Conservation (phyloP, 2,888 invertebrate genomes). For the Archaeoteleia sp. region DNA sequence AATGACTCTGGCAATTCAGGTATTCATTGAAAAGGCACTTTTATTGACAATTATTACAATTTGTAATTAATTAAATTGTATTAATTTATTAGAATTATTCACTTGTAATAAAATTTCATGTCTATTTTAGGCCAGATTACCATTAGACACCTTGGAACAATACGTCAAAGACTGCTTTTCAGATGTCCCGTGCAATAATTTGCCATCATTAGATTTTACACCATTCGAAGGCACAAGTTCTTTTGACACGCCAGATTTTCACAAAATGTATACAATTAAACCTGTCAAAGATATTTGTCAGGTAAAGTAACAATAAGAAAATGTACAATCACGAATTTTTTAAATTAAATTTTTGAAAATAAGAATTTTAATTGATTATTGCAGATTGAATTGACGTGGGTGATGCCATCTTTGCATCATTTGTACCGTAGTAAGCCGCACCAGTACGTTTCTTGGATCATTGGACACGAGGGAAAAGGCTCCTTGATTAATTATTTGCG, state of each 20-base stretch:
- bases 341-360: slow-evolving; percentile 6
- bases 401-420: slow-evolving; percentile 78
- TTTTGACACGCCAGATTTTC: slow-evolving; percentile 80
- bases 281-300: slow-evolving; percentile 84
- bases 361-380: slow-evolving; percentile 3
- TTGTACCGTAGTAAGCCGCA: slow-evolving; percentile 86
- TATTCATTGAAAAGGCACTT: slow-evolving; percentile 63
- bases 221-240: slow-evolving; percentile 76
- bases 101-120: neutral
- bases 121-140: slow-evolving; percentile 77
- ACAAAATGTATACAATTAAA: slow-evolving; percentile 84
- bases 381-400: slow-evolving; percentile 80
- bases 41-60: no score
- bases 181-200: slow-evolving; percentile 81
- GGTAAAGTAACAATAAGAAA: slow-evolving; percentile 73
- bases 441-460: slow-evolving; percentile 82
- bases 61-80: slow-evolving; percentile 5
- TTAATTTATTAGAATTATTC: slow-evolving; percentile 8
- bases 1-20: slow-evolving; percentile 91
- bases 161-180: slow-evolving; percentile 82
- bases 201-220: slow-evolving; percentile 80
- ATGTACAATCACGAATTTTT: no score
- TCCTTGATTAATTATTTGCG: slow-evolving; percentile 87
- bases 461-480: slow-evolving; percentile 91
- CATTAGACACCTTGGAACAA: slow-evolving; percentile 80